Evolutionary conservation across 2,797 vertebrate genomes (phyloP), one percentile per base, ranked within the genome.

Genomic region (Characodon lateralis): DNA sequence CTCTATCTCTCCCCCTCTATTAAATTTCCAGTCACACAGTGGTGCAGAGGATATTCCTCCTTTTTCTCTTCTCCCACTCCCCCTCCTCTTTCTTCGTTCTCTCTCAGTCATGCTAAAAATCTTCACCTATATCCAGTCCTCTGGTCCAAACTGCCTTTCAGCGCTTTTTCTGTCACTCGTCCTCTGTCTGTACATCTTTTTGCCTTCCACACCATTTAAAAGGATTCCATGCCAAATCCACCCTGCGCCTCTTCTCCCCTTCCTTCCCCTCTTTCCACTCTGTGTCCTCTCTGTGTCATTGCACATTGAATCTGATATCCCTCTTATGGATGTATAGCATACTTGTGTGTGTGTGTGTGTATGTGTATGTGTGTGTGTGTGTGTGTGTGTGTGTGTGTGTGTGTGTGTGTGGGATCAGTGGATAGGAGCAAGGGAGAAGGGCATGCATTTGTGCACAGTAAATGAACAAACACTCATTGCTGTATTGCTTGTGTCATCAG

Each of bases 1-100:
- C 77, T 77, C 83, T 89, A 88, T 84, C 78, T 87, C 89, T 76
- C 89, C 85, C 89, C 89, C 89, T 91, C 92, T 94, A 95, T 95
- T 96, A 95, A 95, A 95, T 96, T 95, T 96, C 95, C 91, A 95
- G 95, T 96, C 96, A 96, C 96, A 96, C 95, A 95, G 93, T 94
- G 93, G 95, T 96, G 96, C 96, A 96, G 95, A 95, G 95, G 94
- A 95, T 95, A 94, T 95, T 95, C 95, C 94, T 94, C 89, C 93
- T 93, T 94, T 94, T 90, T 89, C 73, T 76, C 73, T 78, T 90
- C 78, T 78, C 87, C 85, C 83, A 83, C 84, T 82, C 63, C 83
- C 85, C 84, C 81, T 83, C 87, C 83, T 85, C 83, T 83, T 80
- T 87, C 86, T 85, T 91, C 89, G 66, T 89, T 91, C 83, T 87